Conservation (phyloP, 2,888 invertebrate species). For the Synergus gifuensis region DNA sequence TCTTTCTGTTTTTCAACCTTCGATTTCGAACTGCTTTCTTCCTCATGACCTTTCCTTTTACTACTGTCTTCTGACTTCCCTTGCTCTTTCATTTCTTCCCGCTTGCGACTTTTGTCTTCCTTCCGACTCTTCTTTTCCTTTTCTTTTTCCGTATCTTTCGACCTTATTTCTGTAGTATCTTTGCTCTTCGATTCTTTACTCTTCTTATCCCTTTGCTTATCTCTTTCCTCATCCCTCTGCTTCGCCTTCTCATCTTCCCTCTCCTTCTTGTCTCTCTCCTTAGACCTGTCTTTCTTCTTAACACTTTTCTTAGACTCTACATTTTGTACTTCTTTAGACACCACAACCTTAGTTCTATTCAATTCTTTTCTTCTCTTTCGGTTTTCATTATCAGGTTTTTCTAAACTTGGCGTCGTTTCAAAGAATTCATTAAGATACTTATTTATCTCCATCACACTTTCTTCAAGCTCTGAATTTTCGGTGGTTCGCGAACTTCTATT, state of each 20-base stretch:
- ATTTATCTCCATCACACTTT: background rate
- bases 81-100: background rate
- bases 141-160: background rate
- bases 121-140: background rate
- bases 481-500: background rate
- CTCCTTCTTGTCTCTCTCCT: background rate
- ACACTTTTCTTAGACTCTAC: background rate
- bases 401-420: background rate
- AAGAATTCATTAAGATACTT: background rate
- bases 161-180: background rate
- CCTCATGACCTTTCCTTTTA: background rate
- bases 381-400: background rate
- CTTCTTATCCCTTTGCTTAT: background rate
- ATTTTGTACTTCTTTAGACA: background rate
- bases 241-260: background rate
- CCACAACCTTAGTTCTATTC: background rate
- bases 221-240: background rate
- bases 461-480: background rate
- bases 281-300: background rate
- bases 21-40: background rate
- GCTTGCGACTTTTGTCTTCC: background rate
- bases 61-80: background rate
- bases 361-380: background rate
- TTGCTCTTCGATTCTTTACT: background rate
- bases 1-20: background rate